phyloP scores from a whole-genome alignment of 2,888 invertebrate genomes.

The Drosophila eohydei region DNA sequence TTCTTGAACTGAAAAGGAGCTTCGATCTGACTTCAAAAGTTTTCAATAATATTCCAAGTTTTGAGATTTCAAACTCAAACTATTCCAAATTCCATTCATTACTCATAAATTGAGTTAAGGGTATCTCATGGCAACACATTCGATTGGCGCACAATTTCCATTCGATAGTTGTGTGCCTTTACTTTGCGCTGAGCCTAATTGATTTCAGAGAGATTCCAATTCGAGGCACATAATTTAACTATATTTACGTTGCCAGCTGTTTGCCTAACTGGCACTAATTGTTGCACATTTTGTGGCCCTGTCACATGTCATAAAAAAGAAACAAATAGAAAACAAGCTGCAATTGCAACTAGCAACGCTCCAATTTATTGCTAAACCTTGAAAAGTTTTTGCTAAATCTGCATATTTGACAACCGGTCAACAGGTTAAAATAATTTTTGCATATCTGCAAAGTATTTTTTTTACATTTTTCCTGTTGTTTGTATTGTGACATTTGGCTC shows the following conservation, averaged over 20 bases:
- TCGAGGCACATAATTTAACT: constrained; percentile 43
- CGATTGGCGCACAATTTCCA: neutral
- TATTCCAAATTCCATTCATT: no score
- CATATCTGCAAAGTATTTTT: constrained; percentile 31
- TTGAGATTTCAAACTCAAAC: no score
- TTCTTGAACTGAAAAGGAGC: no score
- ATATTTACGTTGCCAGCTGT: constrained; percentile 42
- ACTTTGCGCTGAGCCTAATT: constrained; percentile 33
- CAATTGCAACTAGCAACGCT: constrained; percentile 31
- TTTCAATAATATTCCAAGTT: no score
- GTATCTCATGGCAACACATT: neutral
- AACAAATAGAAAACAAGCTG: constrained; percentile 21
- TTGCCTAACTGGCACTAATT: constrained; percentile 61
- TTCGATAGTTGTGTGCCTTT: neutral
- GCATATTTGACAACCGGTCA: constrained; percentile 69
- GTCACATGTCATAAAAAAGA: constrained; percentile 38
- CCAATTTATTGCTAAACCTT: constrained; percentile 27
- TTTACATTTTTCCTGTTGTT: neutral
- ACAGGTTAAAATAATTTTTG: constrained; percentile 31
- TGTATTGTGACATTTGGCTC: constrained; percentile 55
- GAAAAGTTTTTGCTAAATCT: constrained; percentile 50
- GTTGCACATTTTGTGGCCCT: constrained; percentile 47
- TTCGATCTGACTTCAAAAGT: no score
- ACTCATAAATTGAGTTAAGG: no score
- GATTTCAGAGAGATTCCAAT: constrained; percentile 43